Conservation (phyloP, 2,797 vertebrate species). For the Melanotaenia parkinsoni region DNA sequence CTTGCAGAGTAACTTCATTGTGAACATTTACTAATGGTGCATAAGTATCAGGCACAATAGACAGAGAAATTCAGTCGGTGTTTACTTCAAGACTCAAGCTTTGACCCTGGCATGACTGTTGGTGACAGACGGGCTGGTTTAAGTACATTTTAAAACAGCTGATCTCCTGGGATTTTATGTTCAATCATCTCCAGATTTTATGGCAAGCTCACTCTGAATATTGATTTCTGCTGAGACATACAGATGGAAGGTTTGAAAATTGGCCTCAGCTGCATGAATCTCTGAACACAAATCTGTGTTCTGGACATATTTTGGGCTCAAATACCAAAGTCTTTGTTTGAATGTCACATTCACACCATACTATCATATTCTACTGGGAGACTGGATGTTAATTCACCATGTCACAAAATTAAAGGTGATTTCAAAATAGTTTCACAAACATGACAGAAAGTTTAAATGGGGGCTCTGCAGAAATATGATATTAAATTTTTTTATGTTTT, state of each 20-base stretch:
- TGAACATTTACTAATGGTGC: not conserved
- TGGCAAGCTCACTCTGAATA: not conserved
- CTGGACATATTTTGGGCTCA: not conserved
- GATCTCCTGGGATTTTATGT: not conserved
- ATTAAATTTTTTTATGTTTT: no score
- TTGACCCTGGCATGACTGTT: not conserved
- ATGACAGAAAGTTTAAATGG: no score
- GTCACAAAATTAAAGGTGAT: no score
- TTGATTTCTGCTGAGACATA: conserved; percentile 1
- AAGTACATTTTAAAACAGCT: not conserved
- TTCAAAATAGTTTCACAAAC: no score
- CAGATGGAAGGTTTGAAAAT: not conserved
- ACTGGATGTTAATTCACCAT: not conserved
- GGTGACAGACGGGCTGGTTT: not conserved
- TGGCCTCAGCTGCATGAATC: not conserved
- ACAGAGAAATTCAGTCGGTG: not conserved
- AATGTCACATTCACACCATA: not conserved
- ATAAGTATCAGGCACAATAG: not conserved
- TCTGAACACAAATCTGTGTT: not conserved
- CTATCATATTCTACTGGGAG: not conserved
- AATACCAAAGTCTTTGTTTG: not conserved
- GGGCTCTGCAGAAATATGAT: no score
- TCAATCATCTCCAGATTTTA: not conserved
- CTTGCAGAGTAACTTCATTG: not conserved
- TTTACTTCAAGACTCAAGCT: not conserved